Conservation (phyloP, 2,113 vertebrate species). For the Tetrax tetrax region DNA sequence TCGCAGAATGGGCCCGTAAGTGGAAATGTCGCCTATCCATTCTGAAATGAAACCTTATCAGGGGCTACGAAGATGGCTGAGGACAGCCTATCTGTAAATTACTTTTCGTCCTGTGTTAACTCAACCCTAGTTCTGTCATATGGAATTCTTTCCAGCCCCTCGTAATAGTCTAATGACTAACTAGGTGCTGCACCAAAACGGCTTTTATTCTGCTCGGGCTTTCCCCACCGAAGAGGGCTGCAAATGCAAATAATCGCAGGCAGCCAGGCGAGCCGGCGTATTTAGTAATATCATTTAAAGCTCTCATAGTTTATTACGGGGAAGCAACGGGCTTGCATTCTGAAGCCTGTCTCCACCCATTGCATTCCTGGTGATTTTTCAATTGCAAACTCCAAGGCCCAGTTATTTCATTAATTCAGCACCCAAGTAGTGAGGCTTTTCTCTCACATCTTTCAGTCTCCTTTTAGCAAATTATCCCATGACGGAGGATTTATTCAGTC, state of each 20-base stretch:
- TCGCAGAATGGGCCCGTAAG: slow-evolving; percentile 98
- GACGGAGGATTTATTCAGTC: slow-evolving; percentile 95
- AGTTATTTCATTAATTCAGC: slow-evolving; percentile 88
- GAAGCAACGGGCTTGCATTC: slow-evolving; percentile 69
- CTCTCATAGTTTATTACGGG: slow-evolving; percentile 70
- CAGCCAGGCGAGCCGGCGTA: slow-evolving; percentile 39
- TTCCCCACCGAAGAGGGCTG: slow-evolving; percentile 60
- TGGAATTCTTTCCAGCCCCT: slow-evolving; percentile 94
- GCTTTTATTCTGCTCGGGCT: slow-evolving; percentile 69
- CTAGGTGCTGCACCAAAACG: slow-evolving; percentile 76
- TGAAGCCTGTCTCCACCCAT: slow-evolving; percentile 79
- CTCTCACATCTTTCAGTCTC: slow-evolving; percentile 84
- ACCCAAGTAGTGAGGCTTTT: slow-evolving; percentile 83
- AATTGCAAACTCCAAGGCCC: slow-evolving; percentile 82
- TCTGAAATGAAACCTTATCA: slow-evolving; percentile 99
- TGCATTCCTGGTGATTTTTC: slow-evolving; percentile 86
- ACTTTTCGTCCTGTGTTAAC: slow-evolving; percentile 99
- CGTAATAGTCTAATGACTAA: slow-evolving; percentile 96
- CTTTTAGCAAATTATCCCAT: slow-evolving; percentile 97
- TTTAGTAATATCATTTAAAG: slow-evolving; percentile 69
- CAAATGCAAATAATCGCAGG: slow-evolving; percentile 68
- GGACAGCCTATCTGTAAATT: slow-evolving; percentile 99
- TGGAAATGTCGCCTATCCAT: slow-evolving; percentile 99
- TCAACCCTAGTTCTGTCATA: slow-evolving; percentile 99
- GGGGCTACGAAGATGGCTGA: slow-evolving; percentile 96